Evolutionary conservation across 2,888 invertebrate species (phyloP), one percentile per base, ranked within the genome.

Genomic region (Steinernema scapterisci): DNA sequence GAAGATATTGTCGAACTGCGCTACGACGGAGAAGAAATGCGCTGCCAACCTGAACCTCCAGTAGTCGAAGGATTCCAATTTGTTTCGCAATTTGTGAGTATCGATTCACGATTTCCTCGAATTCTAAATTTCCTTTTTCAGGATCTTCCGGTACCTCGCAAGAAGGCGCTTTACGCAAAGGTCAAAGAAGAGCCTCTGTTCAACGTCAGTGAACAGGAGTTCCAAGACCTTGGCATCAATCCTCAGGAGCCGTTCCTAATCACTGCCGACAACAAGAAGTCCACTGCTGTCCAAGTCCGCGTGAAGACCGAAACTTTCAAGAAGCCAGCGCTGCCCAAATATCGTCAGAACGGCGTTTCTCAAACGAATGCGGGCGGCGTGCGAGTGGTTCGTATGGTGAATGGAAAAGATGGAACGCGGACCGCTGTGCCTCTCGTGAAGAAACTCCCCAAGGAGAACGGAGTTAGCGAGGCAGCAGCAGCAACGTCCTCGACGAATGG

Each of bases 61-160:
- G 48, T 51, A 48, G 78, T 81, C n/a, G 74, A 77, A 9, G 83
- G 81, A 72, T 83, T 83, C 77, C 54, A 75, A 7, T 78, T 83
- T 75, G 76, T 31, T 44, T 73, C 63, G 38, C 73, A 21, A 1
- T 73, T 45, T 38, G 51, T 51, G 27, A 51, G 43, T 51, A 9
- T 25, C 19, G n/a, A n/a, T n/a, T n/a, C n/a, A n/a, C n/a, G n/a
- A n/a, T n/a, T n/a, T n/a, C n/a, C n/a, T n/a, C n/a, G n/a, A n/a
- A n/a, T n/a, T n/a, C 38, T 71, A 52, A 52, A 7, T 9, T 51
- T 72, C 5, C n/a, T 52, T 19, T 21, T 54, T 54, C 3, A 63
- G 63, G 31, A 63, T 16, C 63, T 63, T 7, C 63, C 63, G 31
- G 63, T 63, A 16, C 63, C 63, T 16, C 9, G 16, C 1, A 63